Evolutionary conservation across 2,797 vertebrate genomes (phyloP), one percentile per base, ranked within the genome.

Genomic region (Sus cebifrons): DNA sequence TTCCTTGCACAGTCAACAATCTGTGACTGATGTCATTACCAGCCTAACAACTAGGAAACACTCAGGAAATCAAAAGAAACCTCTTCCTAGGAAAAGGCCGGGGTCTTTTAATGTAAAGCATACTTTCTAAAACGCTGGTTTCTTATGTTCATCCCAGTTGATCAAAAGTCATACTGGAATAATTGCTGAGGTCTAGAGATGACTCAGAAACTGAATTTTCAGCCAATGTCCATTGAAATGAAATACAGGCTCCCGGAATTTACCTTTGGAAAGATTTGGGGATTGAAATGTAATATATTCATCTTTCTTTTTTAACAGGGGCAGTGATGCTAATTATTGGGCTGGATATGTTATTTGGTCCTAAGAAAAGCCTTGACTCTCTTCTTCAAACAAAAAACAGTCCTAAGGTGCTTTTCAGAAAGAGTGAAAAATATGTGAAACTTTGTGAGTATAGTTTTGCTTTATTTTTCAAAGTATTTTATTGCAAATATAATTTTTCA

Each of bases 311-410:
- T 74, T 84, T 29, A 58, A 95, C 67, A 99, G 98, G 98, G 15
- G 94, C 97, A 75, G 71, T 98, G 58, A 98, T 98, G 98, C 56
- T 98, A 16, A 97, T 98, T 92, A 92, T 98, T 97, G 98, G 98
- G 4, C 12, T 97, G 74, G 97, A 75, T 62, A 93, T 98, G 93
- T 77, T 98, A 11, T 70, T 44, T 93, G 96, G 96, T 95, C 93
- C 97, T 18, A 98, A 97, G 91, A 98, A 98, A 96, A 98, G 96
- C 4, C 64, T 98, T 75, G 97, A 94, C 71, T 97, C 92, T 88
- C 6, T 98, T 83, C 97, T 98, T 96, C 98, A 98, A 92, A 87
- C 97, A 68, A 98, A 98, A 97, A 98, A 29, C 68, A 98, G 40
- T 44, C 92, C 98, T 77, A 98, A 98, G 74, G 12, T 32, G 17